Base-by-base conservation (phyloP, 2,888 invertebrate genomes). In the Netelia melanura region DNA sequence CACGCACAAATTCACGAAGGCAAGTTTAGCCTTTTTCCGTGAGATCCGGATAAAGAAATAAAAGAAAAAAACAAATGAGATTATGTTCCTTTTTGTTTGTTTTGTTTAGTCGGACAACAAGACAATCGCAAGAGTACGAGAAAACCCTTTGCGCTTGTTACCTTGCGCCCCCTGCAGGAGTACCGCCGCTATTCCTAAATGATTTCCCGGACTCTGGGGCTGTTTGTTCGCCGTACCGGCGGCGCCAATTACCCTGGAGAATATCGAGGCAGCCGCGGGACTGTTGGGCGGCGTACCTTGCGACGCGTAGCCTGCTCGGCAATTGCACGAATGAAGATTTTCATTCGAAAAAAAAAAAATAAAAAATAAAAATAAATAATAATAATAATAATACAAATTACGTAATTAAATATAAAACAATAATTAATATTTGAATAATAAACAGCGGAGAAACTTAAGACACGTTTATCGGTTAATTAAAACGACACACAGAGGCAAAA, bases 101-200 rank as follows among this genome's bases (percentile, higher is more conserved):
- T 77, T 64, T 64, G 38, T 38, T 65, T 74, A 81, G 23, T 61
- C 68, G 75, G 79, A 70, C 65, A 77, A 77, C 64, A 74, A 84
- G 62, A 75, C 70, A 65, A 43, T 79, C 71, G 52, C 81, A 70
- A 70, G 70, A 65, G 52, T 75, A 70, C 9, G 48, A 43, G 30
- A 9, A 67, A 10, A 75, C 25, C 70, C 75, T 70, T 75, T 75
- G 75, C 80, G 86, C 58, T 80, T 64, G 87, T 92, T 94, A 94
- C 94, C 94, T 94, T 94, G 94, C 81, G 93, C 93, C 86, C 94
- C 94, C 89, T 94, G 94, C 72, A 94, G 92, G 83, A 94, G 92
- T 67, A 93, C 94, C 84, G 94, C 93, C 89, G 93, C 93, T 86
- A 93, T 89, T 88, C 93, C 92, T 86, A 93, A 91, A 83, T 93